Base-by-base conservation (phyloP, 2,113 vertebrate species). In the Cacatua alba region DNA sequence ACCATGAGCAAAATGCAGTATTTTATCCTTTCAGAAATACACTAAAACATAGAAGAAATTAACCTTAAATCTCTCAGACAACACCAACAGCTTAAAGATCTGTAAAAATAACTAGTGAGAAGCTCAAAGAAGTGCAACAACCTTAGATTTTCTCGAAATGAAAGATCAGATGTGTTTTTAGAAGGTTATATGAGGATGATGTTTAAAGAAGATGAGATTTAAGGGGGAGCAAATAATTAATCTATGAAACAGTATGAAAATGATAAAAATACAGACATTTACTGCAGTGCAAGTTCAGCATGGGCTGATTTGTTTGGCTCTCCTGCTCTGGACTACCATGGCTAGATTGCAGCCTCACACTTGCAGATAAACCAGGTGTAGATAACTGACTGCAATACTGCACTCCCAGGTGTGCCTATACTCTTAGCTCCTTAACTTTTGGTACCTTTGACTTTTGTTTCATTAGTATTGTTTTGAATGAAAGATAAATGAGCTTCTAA, bases 41-140 rank as follows among this genome's bases (percentile, higher is more conserved):
- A 17, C 26, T 94, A 72, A 95, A 97, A 90, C 90, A 96, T 20
- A 95, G 80, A 90, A 96, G 74, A 97, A 82, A 82, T 87, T 82
- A 0, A 75, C 84, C 59, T 72, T 53, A 90, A 74, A 70, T 41
- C 29, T 25, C 89, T 76, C 74, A 74, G 55, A 94, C 68, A 92
- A 93, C 60, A 74, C n/a, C 64, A 86, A 43, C 89, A 95, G 55
- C 93, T 93, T 92, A 62, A 96, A 92, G 82, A 96, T 49, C 67
- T 76, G 49, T 82, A 49, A 64, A 82, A 96, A 71, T 26, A 94
- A 80, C 69, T 82, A 76, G 51, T 9, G 35, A 95, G 75, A 91
- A 52, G 41, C 80, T 93, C 81, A 70, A 68, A 91, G 49, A 96
- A 70, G 44, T 37, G 23, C 26, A 81, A 88, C 57, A 72, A 82